phyloP scores from a whole-genome alignment of 1,140 invertebrate genomes.

The Heliconius hermathena region DNA sequence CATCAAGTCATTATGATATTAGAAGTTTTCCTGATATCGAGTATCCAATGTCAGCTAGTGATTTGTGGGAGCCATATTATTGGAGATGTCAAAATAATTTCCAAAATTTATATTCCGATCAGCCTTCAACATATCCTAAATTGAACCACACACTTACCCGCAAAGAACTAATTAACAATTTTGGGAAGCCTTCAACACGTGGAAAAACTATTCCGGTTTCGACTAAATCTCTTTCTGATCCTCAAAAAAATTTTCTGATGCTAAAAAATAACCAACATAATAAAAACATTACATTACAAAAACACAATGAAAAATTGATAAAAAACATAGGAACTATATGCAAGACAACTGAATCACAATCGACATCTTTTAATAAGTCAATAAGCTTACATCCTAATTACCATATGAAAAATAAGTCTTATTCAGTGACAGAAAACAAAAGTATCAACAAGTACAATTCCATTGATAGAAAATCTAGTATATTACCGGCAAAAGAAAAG shows the following conservation, averaged over 20 bases:
- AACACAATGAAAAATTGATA: background rate
- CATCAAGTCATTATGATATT: conserved; percentile 38
- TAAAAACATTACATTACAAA: background rate
- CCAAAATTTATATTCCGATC: conserved; percentile 15
- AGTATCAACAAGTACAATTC: background rate
- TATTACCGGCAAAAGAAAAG: background rate
- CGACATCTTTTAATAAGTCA: background rate
- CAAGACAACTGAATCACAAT: background rate
- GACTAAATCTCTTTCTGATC: conserved; percentile 21
- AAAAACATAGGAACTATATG: background rate
- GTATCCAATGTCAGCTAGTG: conserved; percentile 55
- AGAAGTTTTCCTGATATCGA: conserved; percentile 62
- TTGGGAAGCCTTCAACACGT: too few species aligned
- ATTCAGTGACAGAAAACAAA: background rate
- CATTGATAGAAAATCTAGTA: background rate
- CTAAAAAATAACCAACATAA: conserved; percentile 5
- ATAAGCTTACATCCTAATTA: background rate
- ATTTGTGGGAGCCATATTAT: conserved; percentile 58
- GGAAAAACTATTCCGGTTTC: conserved; percentile 6
- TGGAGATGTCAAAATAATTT: conserved; percentile 43
- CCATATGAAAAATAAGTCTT: background rate
- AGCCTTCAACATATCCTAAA: background rate
- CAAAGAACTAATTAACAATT: background rate
- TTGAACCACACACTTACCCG: background rate
- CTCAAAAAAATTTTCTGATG: background rate